Evolutionary conservation across 2,888 invertebrate species (phyloP).

Genomic region (Conops quadrifasciatus): DNA sequence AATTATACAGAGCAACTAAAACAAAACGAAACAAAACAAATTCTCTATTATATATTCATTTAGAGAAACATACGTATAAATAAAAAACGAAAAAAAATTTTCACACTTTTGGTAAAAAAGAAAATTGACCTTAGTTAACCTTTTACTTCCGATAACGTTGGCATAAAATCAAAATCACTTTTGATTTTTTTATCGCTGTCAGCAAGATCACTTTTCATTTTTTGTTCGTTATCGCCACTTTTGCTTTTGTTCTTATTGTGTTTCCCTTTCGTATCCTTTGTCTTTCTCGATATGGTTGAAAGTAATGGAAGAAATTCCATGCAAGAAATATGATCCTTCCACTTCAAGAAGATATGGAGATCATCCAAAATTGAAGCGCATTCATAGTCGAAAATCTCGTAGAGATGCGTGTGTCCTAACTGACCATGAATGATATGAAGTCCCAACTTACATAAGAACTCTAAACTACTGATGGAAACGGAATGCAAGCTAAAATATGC

Average conservation of each 20-base stretch:
- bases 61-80: too few relatives aligned
- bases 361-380: constrained; percentile 38
- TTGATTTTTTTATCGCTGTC: too few relatives aligned
- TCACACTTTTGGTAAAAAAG: too few relatives aligned
- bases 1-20: too few relatives aligned
- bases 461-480: constrained; percentile 31
- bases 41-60: too few relatives aligned
- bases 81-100: too few relatives aligned
- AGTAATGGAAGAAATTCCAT: constrained; percentile 22
- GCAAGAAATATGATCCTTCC: constrained; percentile 40
- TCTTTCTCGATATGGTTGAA: neutral
- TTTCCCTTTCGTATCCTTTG: neutral
- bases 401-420: constrained; percentile 35
- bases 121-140: too few relatives aligned
- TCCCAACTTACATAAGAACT: constrained; percentile 40
- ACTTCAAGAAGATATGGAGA: constrained; percentile 37
- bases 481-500: constrained; percentile 35
- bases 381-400: constrained; percentile 39
- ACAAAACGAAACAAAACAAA: too few relatives aligned
- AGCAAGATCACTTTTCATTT: neutral
- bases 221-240: neutral
- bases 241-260: too few relatives aligned
- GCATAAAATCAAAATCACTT: too few relatives aligned
- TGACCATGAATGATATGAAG: constrained; percentile 42
- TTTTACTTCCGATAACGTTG: too few relatives aligned